Evolutionary conservation across 2,888 invertebrate genomes (phyloP).

Genomic region (Dasypogon diadema): DNA sequence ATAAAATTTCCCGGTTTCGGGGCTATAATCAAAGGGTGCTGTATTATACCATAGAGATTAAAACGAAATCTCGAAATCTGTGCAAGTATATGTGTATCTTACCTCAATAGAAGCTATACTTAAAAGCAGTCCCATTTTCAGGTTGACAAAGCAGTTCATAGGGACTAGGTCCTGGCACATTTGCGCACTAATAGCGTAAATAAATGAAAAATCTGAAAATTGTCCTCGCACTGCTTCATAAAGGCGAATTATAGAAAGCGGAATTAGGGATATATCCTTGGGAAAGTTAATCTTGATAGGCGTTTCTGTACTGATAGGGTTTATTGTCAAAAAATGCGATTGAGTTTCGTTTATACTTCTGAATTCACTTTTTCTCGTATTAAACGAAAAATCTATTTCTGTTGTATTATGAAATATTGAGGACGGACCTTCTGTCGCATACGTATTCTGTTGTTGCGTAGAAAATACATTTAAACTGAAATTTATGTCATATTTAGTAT

Average conservation of each 20-base stretch:
- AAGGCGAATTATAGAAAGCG: conserved; percentile 61
- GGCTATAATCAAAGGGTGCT: too few relatives aligned
- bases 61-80: not conserved
- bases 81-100: conserved; percentile 49
- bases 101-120: conserved; percentile 68
- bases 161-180: conserved; percentile 66
- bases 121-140: conserved; percentile 68
- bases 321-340: not conserved
- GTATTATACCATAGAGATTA: too few relatives aligned
- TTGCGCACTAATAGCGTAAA: conserved; percentile 67
- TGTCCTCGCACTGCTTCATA: conserved; percentile 60
- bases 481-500: too few relatives aligned
- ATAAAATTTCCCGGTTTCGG: too few relatives aligned
- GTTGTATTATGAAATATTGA: not conserved
- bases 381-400: not conserved
- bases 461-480: too few relatives aligned
- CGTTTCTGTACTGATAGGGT: not conserved
- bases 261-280: conserved; percentile 58
- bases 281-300: not conserved
- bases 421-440: too few relatives aligned
- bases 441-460: too few relatives aligned
- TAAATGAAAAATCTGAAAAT: conserved; percentile 67
- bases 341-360: not conserved
- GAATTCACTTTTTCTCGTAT: not conserved
- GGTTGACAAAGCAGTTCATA: conserved; percentile 66